Conservation (phyloP, 2,113 vertebrate genomes). For the Podarcis raffonei region DNA sequence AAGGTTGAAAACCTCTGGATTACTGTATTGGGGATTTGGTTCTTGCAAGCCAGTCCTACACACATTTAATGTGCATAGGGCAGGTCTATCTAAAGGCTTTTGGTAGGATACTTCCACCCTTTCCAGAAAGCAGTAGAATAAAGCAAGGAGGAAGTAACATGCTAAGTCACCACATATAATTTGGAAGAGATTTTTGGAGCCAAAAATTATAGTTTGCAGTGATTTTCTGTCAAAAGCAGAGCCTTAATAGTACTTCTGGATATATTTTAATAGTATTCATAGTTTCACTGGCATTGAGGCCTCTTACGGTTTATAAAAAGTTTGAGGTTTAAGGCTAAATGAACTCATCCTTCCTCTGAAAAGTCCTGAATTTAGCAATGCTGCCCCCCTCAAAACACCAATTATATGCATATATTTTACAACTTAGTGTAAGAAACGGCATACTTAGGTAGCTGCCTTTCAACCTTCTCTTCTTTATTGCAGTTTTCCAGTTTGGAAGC, state of each 20-base stretch:
- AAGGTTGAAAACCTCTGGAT: no score
- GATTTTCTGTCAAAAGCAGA: neutral
- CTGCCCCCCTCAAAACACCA: neutral
- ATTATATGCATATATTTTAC: neutral
- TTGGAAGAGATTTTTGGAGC: neutral
- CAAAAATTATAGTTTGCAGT: neutral
- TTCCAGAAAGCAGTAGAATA: neutral
- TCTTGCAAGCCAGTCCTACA: neutral
- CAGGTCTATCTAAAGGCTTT: neutral
- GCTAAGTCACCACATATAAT: neutral
- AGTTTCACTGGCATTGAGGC: neutral
- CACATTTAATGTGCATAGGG: neutral
- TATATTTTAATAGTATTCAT: conserved; percentile 11
- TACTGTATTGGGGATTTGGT: no score
- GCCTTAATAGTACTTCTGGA: neutral
- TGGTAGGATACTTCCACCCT: neutral
- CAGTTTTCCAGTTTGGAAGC: neutral
- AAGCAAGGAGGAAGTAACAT: neutral
- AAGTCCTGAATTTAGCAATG: neutral
- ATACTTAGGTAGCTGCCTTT: neutral
- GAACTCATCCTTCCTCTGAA: neutral
- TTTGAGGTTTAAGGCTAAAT: rapidly evolving
- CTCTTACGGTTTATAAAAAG: rapidly evolving
- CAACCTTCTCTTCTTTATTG: neutral
- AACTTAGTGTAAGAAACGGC: no score